phyloP scores from a whole-genome alignment of 1,140 invertebrate genomes.

The Dreissena rostriformis region DNA sequence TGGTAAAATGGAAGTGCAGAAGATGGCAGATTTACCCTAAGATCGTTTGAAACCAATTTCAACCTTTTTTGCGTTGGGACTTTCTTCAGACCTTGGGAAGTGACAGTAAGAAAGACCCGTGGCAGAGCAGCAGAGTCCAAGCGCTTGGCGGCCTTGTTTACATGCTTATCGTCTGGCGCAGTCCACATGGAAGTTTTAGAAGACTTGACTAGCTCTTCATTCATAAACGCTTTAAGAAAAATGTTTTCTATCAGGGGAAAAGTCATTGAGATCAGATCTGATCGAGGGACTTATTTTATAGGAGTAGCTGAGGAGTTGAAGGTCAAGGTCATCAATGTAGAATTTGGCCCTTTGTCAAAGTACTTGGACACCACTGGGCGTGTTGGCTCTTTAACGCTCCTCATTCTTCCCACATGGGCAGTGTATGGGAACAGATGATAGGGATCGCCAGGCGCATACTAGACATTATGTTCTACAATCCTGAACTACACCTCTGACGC shows the following conservation, averaged over 20 bases:
- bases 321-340: constrained; percentile 11
- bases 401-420: constrained; percentile 58
- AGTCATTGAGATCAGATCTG: constrained; percentile 18
- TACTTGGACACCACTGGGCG: constrained; percentile 39
- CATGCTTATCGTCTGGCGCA: constrained; percentile 1
- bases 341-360: constrained; percentile 5
- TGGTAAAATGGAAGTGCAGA: too few relatives aligned
- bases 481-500: too few relatives aligned
- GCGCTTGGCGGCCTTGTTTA: constrained; percentile 23
- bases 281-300: constrained; percentile 29
- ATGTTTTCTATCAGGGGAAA: constrained; percentile 22
- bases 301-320: constrained; percentile 19
- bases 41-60: too few relatives aligned
- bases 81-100: constrained; percentile 22
- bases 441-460: constrained; percentile 53
- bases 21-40: too few relatives aligned
- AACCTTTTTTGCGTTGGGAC: too few relatives aligned
- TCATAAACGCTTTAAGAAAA: constrained; percentile 25
- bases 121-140: constrained; percentile 17
- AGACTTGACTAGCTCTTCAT: constrained; percentile 13
- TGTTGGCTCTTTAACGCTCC: constrained; percentile 41
- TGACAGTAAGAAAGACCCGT: constrained; percentile 6
- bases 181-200: constrained; percentile 46
- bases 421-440: constrained; percentile 65
- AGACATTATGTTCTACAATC: constrained; percentile 57